Evolutionary conservation across 2,888 invertebrate species (phyloP).

Genomic region (Watsonalla binaria): DNA sequence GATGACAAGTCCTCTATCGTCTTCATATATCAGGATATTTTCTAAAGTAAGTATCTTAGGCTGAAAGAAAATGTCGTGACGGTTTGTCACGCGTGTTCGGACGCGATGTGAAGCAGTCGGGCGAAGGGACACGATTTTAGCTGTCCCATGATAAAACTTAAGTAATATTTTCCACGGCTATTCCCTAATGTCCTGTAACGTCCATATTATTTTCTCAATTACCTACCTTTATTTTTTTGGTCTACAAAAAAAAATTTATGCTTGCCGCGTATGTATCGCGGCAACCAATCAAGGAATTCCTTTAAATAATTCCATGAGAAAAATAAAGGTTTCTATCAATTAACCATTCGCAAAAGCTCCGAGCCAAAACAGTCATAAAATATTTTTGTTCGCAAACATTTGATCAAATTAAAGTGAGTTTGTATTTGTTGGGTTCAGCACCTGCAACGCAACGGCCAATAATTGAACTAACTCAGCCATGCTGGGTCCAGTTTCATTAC

Average conservation of each 20-base stretch:
- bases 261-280: too few species aligned
- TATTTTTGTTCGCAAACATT: background rate
- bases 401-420: background rate
- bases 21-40: too few species aligned
- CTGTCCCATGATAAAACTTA: conserved; percentile 5
- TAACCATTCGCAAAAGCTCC: too few species aligned
- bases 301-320: too few species aligned
- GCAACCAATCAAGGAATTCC: too few species aligned
- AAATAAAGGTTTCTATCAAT: too few species aligned
- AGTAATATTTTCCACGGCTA: background rate
- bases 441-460: background rate
- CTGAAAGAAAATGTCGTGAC: conserved; percentile 9
- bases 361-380: too few species aligned
- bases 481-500: background rate
- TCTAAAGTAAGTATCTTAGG: background rate
- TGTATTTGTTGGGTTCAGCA: background rate
- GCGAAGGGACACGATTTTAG: conserved; percentile 9
- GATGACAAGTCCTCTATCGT: too few species aligned
- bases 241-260: too few species aligned
- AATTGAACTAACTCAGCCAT: background rate
- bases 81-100: conserved; percentile 13
- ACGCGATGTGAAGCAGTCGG: conserved; percentile 4
- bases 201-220: background rate
- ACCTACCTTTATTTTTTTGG: too few species aligned
- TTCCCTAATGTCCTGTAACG: background rate